Percentiles rank a stretch among this genome's conserved stretches.
These are phyloP conservation scores for Eurois occulta DNA, from an alignment of 2,888 invertebrate species.

Conservation along the genomic window DNA sequence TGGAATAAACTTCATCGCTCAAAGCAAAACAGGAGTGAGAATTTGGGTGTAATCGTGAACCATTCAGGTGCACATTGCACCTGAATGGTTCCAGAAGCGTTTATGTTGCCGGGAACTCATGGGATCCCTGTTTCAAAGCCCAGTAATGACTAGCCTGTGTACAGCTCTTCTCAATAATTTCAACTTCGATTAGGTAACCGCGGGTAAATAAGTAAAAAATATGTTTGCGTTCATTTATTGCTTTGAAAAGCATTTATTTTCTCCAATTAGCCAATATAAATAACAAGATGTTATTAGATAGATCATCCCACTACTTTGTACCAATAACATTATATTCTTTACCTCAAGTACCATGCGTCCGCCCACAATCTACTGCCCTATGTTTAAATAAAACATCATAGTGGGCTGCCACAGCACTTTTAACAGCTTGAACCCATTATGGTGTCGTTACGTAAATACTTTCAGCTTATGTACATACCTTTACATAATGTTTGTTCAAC, in stretches of 20 bases:
- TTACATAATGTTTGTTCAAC: slow-evolving; percentile 72
- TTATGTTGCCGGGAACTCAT: not conserved
- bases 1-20: not conserved
- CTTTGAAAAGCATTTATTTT: not conserved
- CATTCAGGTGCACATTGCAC: too few relatives aligned
- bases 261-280: not conserved
- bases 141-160: not conserved
- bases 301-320: not conserved
- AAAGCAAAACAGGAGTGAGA: not conserved
- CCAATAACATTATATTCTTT: not conserved
- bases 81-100: not conserved
- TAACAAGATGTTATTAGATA: not conserved
- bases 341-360: not conserved
- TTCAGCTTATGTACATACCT: slow-evolving; percentile 77
- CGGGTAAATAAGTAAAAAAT: not conserved
- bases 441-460: slow-evolving; percentile 80
- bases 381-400: slow-evolving; percentile 58
- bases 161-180: not conserved
- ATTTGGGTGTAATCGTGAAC: not conserved
- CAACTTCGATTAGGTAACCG: not conserved
- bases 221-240: not conserved
- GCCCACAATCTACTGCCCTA: not conserved
- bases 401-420: slow-evolving; percentile 68
- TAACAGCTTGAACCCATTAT: slow-evolving; percentile 78
- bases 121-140: not conserved